These are phyloP conservation scores for Nebria ingens DNA, from an alignment of 1,140 invertebrate species.

Conservation along the genomic window DNA sequence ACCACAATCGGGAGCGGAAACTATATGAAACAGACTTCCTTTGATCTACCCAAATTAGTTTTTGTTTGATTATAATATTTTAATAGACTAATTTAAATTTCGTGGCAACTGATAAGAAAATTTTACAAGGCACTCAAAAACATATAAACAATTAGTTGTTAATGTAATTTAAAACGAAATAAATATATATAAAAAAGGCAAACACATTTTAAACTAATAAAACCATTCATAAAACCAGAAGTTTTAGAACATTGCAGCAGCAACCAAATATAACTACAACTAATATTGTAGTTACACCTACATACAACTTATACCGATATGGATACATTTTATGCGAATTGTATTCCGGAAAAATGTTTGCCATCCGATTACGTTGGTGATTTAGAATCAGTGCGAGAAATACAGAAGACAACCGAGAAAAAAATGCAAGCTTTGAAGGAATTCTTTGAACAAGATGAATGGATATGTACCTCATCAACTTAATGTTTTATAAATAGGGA, in stretches of 20 bases:
- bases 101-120: no score
- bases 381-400: constrained; percentile 29
- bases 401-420: constrained; percentile 30
- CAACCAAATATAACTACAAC: not conserved
- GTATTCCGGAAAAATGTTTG: constrained; percentile 36
- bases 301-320: constrained; percentile 32
- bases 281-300: constrained; percentile 34
- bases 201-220: constrained; percentile 46
- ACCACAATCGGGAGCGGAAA: no score
- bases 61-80: no score
- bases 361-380: constrained; percentile 40
- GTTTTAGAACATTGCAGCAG: constrained; percentile 48
- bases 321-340: constrained; percentile 33
- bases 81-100: no score
- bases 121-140: no score
- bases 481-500: not conserved
- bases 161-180: no score
- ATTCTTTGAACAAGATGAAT: not conserved
- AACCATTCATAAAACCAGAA: constrained; percentile 53
- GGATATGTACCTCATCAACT: no score
- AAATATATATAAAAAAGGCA: no score
- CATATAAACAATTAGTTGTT: no score
- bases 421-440: constrained; percentile 27
- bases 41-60: no score
- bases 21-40: no score